Evolutionary conservation across 2,888 invertebrate genomes (phyloP), one percentile per base, ranked within the genome.

Genomic region (Galeruca laticollis): DNA sequence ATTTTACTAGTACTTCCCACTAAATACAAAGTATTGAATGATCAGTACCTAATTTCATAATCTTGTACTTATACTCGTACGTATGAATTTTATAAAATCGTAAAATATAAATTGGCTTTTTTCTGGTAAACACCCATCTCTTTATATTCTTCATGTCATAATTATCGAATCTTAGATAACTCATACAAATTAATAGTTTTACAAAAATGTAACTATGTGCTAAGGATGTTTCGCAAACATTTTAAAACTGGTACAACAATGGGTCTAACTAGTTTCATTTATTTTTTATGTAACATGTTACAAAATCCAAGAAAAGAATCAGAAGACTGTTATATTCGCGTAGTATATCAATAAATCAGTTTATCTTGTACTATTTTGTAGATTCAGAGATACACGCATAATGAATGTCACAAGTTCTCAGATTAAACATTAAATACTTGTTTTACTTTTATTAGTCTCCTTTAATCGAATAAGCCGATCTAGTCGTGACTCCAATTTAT

Each of bases 241-340:
- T 51, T 51, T 11, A 51, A 51, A 51, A 51, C 10, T 11, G 21
- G 3, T n/a, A 52, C 26, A 52, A 52, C 52, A 52, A 52, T 11
- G 52, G 21, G 9, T 52, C 6, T 26, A 26, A 52, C 26, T 52
- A 26, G 52, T 52, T 52, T n/a, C 26, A 26, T 52, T 52, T 13
- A 52, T 52, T 26, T 52, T 52, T 52, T 52, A 52, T 52, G 52
- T 13, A 52, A 52, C 26, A 21, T 21, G 26, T 52, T 52, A 52
- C 52, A 52, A 52, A 52, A 52, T 26, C 11, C 13, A 26, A 49
- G 49, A 49, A 47, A 18, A 47, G 26, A 52, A 26, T 52, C 52
- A 26, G 21, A 52, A 21, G 11, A 26, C 52, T 21, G 11, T 52
- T 13, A 52, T 21, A 52, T 52, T 52, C 52, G 9, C 52, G 13